A percentile compares a stretch with the other conserved stretches of the same genome.
These are phyloP conservation scores for Acestrorhynchus altus DNA, from an alignment of 2,797 vertebrate species.

Conservation along the genomic window DNA sequence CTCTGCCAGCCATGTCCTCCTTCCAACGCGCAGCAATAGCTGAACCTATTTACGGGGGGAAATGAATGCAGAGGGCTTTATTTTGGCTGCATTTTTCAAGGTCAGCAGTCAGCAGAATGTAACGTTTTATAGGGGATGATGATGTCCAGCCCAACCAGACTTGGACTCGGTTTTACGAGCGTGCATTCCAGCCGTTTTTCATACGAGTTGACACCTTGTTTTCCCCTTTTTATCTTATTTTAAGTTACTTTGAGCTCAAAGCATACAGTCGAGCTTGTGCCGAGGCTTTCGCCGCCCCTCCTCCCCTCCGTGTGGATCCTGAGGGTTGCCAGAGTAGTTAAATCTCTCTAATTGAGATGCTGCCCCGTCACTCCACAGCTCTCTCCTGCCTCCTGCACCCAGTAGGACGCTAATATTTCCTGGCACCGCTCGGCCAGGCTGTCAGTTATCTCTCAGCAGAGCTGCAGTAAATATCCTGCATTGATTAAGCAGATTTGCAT, in stretches of 20 bases:
- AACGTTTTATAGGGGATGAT: constrained; percentile 20
- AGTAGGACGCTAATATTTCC: constrained; percentile 64
- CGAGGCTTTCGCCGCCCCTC: constrained; percentile 16
- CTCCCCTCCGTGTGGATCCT: constrained; percentile 29
- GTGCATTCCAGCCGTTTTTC: constrained; percentile 13
- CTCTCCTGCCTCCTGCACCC: constrained; percentile 56
- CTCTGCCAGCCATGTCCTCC: constrained; percentile 40
- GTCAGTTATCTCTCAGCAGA: constrained; percentile 64
- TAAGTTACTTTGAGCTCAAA: constrained; percentile 31
- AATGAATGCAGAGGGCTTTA: constrained; percentile 34
- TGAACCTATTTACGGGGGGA: constrained; percentile 39
- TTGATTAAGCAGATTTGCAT: constrained; percentile 67
- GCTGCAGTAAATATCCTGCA: constrained; percentile 63
- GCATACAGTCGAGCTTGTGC: constrained; percentile 15
- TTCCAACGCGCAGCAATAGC: constrained; percentile 45
- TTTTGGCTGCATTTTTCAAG: constrained; percentile 46
- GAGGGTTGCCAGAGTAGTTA: constrained; percentile 48
- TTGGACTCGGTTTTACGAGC: constrained; percentile 4
- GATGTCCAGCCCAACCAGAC: constrained; percentile 2
- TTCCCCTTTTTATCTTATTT: constrained; percentile 33
- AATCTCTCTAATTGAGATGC: constrained; percentile 63
- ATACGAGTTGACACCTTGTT: constrained; percentile 14
- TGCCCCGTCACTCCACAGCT: constrained; percentile 48
- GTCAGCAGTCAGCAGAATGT: constrained; percentile 39
- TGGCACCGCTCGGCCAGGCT: constrained; percentile 58